Evolutionary conservation across 2,113 vertebrate species (phyloP).

Genomic region (Butastur rufipennis): DNA sequence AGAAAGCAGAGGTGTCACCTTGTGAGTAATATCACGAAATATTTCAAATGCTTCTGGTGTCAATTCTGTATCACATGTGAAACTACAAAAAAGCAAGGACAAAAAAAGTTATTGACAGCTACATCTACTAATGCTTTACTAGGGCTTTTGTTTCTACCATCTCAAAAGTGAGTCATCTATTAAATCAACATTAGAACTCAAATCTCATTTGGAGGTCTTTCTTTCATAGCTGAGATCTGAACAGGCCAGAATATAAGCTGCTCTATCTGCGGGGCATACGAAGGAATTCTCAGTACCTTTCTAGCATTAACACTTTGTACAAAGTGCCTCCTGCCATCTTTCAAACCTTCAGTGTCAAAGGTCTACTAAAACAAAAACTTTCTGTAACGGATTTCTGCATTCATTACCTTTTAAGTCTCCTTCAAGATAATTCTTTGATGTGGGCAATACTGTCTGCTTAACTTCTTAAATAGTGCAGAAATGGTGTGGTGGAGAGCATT

Average conservation of each 20-base stretch:
- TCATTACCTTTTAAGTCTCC: background rate
- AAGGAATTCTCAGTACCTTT: background rate
- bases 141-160: background rate
- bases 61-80: background rate
- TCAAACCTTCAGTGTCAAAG: background rate
- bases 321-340: background rate
- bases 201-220: background rate
- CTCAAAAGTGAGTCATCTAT: background rate
- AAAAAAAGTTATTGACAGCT: background rate
- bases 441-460: background rate
- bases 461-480: background rate
- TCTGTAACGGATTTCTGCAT: background rate
- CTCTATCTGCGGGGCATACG: background rate
- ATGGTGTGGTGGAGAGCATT: background rate
- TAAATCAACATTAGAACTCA: background rate
- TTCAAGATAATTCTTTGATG: background rate
- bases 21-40: background rate
- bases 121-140: background rate
- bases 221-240: background rate
- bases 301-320: background rate
- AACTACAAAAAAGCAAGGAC: background rate
- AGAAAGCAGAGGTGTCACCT: background rate
- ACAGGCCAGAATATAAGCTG: background rate
- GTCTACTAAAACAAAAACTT: background rate
- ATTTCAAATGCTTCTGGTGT: background rate